phyloP scores from a whole-genome alignment of 1,140 invertebrate genomes.

The Leptinotarsa texana region DNA sequence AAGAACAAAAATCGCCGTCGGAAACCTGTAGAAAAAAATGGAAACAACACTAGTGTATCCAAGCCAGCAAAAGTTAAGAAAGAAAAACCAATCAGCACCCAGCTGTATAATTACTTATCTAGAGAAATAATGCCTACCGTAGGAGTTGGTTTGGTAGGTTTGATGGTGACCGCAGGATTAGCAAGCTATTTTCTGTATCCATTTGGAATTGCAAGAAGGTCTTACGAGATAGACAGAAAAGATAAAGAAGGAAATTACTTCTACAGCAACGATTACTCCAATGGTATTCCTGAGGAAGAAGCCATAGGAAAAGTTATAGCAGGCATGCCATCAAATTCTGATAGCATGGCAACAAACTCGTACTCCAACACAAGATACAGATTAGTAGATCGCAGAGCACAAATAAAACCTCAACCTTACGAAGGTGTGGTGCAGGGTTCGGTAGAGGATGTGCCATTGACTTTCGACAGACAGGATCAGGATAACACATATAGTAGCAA shows the following conservation, averaged over 20 bases:
- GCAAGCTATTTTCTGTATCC: constrained; percentile 78
- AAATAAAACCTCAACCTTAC: constrained; percentile 29
- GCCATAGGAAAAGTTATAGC: constrained; percentile 73
- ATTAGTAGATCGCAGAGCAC: constrained; percentile 33
- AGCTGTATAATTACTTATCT: constrained; percentile 77
- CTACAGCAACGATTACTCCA: constrained; percentile 67
- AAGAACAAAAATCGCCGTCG: constrained; percentile 67
- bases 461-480: background rate
- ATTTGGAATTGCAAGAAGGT: constrained; percentile 68
- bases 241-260: constrained; percentile 66
- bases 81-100: constrained; percentile 66
- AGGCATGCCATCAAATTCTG: constrained; percentile 64
- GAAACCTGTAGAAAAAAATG: constrained; percentile 61
- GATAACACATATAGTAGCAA: constrained; percentile 28
- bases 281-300: constrained; percentile 72
- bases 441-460: constrained; percentile 37
- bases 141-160: constrained; percentile 72
- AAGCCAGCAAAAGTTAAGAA: constrained; percentile 56
- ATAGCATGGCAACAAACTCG: constrained; percentile 3
- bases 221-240: constrained; percentile 65
- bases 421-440: constrained; percentile 30
- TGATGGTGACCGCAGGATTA: constrained; percentile 71
- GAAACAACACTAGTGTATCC: constrained; percentile 57
- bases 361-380: constrained; percentile 37
- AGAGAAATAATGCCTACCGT: constrained; percentile 79